Percentiles rank a stretch among this genome's conserved stretches.
Conservation (phyloP, 2,113 vertebrate genomes). For the Beaufortia kweichowensis region DNA sequence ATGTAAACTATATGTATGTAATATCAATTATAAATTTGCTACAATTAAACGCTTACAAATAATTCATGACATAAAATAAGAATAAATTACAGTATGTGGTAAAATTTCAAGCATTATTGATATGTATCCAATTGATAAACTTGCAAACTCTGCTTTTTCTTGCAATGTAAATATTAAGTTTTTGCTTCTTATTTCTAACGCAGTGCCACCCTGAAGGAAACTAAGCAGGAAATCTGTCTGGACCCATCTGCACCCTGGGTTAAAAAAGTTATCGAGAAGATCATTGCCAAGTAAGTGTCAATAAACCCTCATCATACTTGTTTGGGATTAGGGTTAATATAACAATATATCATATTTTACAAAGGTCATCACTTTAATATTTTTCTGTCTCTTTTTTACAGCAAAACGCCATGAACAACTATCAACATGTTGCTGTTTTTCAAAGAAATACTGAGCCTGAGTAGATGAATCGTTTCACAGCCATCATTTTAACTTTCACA, state of each 20-base stretch:
- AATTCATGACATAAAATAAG: no score
- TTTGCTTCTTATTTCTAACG: conserved; percentile 33
- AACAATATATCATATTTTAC: background rate
- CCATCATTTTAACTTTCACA: background rate
- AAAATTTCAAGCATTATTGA: no score
- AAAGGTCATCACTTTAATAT: background rate
- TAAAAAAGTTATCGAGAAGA: conserved; percentile 65
- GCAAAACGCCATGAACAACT: background rate
- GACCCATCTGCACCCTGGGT: conserved; percentile 76
- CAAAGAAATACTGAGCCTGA: background rate
- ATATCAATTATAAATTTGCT: no score
- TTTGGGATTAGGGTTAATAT: background rate
- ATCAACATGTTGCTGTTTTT: background rate
- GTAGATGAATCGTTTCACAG: background rate
- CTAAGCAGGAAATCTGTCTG: conserved; percentile 70
- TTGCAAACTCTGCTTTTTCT: no score
- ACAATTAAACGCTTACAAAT: no score
- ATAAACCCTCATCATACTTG: background rate
- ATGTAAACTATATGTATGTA: no score
- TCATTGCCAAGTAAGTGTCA: conserved; percentile 67
- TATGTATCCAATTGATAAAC: no score
- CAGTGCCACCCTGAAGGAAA: conserved; percentile 75
- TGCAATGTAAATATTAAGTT: background rate
- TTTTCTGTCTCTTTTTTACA: conserved; percentile 11
- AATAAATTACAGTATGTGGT: no score